phyloP scores from a whole-genome alignment of 2,888 invertebrate genomes.

The Cephus pygmeus region DNA sequence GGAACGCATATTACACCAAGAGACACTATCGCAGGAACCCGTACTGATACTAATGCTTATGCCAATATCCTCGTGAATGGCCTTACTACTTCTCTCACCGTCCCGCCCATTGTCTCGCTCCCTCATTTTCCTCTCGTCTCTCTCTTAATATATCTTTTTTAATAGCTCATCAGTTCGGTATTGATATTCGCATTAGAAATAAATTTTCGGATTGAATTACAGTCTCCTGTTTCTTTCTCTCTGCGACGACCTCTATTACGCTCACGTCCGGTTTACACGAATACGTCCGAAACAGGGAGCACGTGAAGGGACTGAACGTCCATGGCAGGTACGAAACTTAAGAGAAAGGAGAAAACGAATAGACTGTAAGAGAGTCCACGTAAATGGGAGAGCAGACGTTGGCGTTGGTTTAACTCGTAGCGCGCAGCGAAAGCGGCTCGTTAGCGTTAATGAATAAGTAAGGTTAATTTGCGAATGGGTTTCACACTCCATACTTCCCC shows the following conservation, averaged over 20 bases:
- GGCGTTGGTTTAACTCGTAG: neutral
- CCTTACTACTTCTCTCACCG: conserved; percentile 17
- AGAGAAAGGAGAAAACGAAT: neutral
- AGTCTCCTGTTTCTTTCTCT: neutral
- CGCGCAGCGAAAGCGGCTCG: conserved; percentile 32
- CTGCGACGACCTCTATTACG: neutral
- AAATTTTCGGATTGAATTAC: neutral
- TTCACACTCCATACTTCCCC: conserved; percentile 46
- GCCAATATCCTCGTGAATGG: conserved; percentile 42
- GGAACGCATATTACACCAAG: conserved; percentile 54
- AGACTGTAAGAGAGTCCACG: neutral
- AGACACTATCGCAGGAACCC: conserved; percentile 29
- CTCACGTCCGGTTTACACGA: neutral
- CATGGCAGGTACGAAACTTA: neutral
- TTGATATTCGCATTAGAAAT: neutral
- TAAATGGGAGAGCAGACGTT: neutral
- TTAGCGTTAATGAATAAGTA: conserved; percentile 62
- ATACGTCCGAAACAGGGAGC: neutral
- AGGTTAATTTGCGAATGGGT: conserved; percentile 61
- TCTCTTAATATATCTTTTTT: conserved; percentile 2
- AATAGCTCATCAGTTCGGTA: neutral
- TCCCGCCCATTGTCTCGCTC: conserved; percentile 20
- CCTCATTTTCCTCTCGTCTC: conserved; percentile 12
- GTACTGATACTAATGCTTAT: conserved; percentile 47
- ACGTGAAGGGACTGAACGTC: neutral